Base-by-base conservation (phyloP, 2,888 invertebrate genomes). In the Monoplex corrugatus region DNA sequence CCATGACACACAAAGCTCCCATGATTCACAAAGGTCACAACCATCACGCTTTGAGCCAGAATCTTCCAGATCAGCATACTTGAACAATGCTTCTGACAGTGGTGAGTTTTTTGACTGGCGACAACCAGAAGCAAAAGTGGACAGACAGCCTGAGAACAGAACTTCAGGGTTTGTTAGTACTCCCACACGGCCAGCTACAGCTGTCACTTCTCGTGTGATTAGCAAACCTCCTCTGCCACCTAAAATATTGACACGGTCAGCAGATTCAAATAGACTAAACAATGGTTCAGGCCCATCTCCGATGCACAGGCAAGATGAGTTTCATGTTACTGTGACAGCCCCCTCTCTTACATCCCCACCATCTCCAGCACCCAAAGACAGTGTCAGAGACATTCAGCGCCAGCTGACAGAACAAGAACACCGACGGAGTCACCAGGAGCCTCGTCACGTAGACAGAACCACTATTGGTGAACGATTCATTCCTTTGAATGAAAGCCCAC, bases 291-390 rank as follows among this genome's bases (percentile, higher is more conserved):
- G 38, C 35, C 13, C 44, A 13, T 84, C 84, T 0, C 84, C 84
- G 35, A 38, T 45, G 13, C 84, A 57, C 38, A 50, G 84, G 38
- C 84, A 50, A 57, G 84, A 84, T n/a, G 57, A 84, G 32, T 84
- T 28, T 38, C 84, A 84, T 57, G 80, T 83, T 2, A 35, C 83
- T 32, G 80, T 68, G 10, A 83, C 88, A 19, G 28, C 87, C 44
- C 44, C 88, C 38, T 88, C 88, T 35, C 88, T 82, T n/a, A 88
- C 82, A 28, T 83, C 88, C 3, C 88, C 88, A 38, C 88, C 88
- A 38, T 88, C 88, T 28, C 88, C 88, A 40, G 88, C 88, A 16
- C 88, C 88, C 43, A 88, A 83, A 72, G 88, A 88, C n/a, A 88
- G 82, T 40, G 57, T 8, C 8, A 32, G 80, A 32, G 88, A 88